Percentiles rank a stretch among this genome's conserved stretches.
Evolutionary conservation across 2,797 vertebrate genomes (phyloP).

Genomic region (Notamacropus eugenii): DNA sequence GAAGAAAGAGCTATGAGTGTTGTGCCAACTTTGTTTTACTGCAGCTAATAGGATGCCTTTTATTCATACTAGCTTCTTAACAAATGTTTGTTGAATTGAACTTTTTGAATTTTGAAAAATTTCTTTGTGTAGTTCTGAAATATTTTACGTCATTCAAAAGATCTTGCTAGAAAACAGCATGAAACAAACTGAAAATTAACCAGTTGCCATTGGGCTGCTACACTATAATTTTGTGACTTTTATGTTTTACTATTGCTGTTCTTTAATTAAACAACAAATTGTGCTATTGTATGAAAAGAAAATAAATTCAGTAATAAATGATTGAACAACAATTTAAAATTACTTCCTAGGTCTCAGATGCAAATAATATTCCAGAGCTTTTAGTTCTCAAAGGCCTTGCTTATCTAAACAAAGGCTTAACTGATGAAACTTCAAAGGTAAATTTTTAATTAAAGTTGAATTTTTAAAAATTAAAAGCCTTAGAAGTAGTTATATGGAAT

Average conservation of each 20-base stretch:
- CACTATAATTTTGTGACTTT: neutral
- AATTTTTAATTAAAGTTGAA: slow-evolving; percentile 52
- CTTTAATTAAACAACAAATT: slow-evolving; percentile 39
- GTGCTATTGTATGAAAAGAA: slow-evolving; percentile 36
- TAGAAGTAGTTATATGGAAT: slow-evolving; percentile 34
- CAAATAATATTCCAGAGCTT: slow-evolving; percentile 87
- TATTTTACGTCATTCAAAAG: neutral
- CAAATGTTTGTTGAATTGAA: neutral
- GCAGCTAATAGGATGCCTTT: neutral
- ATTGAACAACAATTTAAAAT: slow-evolving; percentile 44
- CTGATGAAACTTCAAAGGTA: slow-evolving; percentile 91
- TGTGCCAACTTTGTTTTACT: neutral
- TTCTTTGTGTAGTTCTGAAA: neutral
- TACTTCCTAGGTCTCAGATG: slow-evolving; percentile 89
- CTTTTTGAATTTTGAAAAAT: neutral
- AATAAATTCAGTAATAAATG: neutral
- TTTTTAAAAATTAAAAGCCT: slow-evolving; percentile 46
- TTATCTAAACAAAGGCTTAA: slow-evolving; percentile 89
- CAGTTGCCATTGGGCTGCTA: neutral
- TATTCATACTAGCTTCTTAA: neutral
- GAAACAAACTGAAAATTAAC: neutral
- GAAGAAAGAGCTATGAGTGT: neutral
- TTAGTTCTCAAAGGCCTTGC: slow-evolving; percentile 89
- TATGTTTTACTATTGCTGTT: slow-evolving; percentile 1
- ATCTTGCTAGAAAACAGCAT: neutral